These are phyloP conservation scores for Phenganax marumi DNA, from an alignment of 92 coral and sea anemone genomes.

Conservation along the genomic window DNA sequence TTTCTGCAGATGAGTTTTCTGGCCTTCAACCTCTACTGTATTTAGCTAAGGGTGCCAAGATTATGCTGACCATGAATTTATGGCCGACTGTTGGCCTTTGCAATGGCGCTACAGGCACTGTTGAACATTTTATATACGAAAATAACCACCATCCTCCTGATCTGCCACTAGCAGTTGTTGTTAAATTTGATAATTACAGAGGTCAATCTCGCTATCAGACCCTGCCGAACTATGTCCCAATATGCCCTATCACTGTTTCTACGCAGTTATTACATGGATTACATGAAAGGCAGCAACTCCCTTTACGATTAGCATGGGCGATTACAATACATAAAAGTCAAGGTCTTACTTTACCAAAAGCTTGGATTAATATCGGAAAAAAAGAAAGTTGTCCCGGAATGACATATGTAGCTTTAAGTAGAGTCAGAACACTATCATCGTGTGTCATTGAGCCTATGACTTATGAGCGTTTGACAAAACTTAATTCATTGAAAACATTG, in stretches of 20 bases:
- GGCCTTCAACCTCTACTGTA: background rate
- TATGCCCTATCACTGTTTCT: background rate
- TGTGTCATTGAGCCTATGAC: conserved; percentile 12
- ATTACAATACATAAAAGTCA: no score
- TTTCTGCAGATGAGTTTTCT: background rate
- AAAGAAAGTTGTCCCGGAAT: conserved; percentile 11
- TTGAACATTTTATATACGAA: background rate
- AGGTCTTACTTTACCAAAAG: background rate
- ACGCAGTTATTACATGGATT: background rate
- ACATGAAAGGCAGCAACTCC: background rate
- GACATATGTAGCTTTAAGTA: conserved; percentile 10
- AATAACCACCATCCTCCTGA: background rate
- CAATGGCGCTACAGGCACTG: background rate
- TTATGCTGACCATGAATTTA: no score
- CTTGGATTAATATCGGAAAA: conserved; percentile 13
- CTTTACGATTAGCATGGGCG: no score
- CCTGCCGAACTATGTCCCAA: background rate
- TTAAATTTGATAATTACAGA: background rate
- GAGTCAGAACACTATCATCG: conserved; percentile 12
- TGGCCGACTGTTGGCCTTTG: no score
- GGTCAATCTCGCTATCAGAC: background rate
- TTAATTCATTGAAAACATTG: conserved; percentile 5
- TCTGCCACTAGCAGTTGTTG: background rate
- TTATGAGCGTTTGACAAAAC: conserved; percentile 14
- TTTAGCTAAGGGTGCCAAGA: background rate